A percentile compares a stretch with the other conserved stretches of the same genome.
These are phyloP conservation scores for Idaea straminata DNA, from an alignment of 2,888 invertebrate genomes.

Conservation along the genomic window DNA sequence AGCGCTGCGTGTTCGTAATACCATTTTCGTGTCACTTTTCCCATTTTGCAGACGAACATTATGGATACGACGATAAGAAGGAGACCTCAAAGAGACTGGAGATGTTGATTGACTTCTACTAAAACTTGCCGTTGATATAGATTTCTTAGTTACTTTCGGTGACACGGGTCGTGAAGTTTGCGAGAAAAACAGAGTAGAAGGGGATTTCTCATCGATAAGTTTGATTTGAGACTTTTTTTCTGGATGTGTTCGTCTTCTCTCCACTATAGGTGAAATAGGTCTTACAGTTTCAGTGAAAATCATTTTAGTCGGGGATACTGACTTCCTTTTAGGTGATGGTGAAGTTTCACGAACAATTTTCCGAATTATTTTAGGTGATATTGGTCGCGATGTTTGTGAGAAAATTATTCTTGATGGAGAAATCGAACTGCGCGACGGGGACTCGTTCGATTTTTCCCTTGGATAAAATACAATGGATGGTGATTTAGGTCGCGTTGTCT, in stretches of 20 bases:
- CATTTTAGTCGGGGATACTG: slow-evolving; percentile 56
- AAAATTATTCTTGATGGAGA: slow-evolving; percentile 59
- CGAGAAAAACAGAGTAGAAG: slow-evolving; percentile 58
- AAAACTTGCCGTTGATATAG: slow-evolving; percentile 23
- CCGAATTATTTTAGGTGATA: slow-evolving; percentile 55
- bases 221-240: slow-evolving; percentile 33
- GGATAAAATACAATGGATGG: slow-evolving; percentile 64
- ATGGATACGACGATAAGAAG: slow-evolving; percentile 83
- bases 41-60: slow-evolving; percentile 64
- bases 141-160: slow-evolving; percentile 55
- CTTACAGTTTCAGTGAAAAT: slow-evolving; percentile 62
- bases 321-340: slow-evolving; percentile 33
- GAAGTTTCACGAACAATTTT: slow-evolving; percentile 35
- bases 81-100: slow-evolving; percentile 82
- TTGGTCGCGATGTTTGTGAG: slow-evolving; percentile 58
- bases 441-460: slow-evolving; percentile 41
- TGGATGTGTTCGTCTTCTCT: slow-evolving; percentile 35
- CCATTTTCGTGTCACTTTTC: slow-evolving; percentile 62
- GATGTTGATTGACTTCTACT: slow-evolving; percentile 75
- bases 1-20: slow-evolving; percentile 82
- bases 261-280: slow-evolving; percentile 57
- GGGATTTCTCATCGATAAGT: slow-evolving; percentile 39
- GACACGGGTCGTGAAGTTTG: slow-evolving; percentile 68
- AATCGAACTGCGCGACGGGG: slow-evolving; percentile 33
- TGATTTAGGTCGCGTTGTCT: slow-evolving; percentile 71